Conservation (phyloP, 1,140 invertebrate genomes). For the Pseudomyrmex flavicornis region DNA sequence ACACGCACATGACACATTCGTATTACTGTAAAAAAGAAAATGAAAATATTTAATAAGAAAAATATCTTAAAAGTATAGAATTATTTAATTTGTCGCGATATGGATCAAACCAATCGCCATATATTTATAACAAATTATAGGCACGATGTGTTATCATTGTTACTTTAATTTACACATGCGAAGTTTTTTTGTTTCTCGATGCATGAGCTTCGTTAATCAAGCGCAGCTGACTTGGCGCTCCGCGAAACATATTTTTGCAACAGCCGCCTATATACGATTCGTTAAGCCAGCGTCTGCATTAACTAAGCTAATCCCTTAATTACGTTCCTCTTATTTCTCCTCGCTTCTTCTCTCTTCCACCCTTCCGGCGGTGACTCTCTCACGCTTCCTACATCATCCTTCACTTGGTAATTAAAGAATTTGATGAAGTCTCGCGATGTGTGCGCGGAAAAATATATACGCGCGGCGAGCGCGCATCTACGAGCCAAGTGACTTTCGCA, state of each 20-base stretch:
- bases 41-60: background rate
- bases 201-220: constrained; percentile 39
- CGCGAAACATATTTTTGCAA: constrained; percentile 63
- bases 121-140: background rate
- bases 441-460: constrained; percentile 18
- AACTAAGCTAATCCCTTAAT: constrained; percentile 71
- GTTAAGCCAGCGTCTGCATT: constrained; percentile 68
- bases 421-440: constrained; percentile 47
- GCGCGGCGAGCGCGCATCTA: background rate
- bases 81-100: background rate
- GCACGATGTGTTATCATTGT: background rate
- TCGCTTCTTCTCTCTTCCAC: constrained; percentile 45
- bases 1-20: no score
- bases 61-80: constrained; percentile 1
- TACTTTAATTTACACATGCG: background rate
- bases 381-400: constrained; percentile 52
- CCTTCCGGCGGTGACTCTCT: constrained; percentile 55
- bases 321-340: constrained; percentile 62
- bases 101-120: background rate
- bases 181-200: constrained; percentile 42
- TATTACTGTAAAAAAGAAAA: background rate
- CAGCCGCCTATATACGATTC: constrained; percentile 65
- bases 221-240: constrained; percentile 52
- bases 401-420: constrained; percentile 59
- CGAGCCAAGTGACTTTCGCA: constrained; percentile 39